Conservation (phyloP, 1,140 invertebrate genomes). For the Parasteatoda tepidariorum region DNA sequence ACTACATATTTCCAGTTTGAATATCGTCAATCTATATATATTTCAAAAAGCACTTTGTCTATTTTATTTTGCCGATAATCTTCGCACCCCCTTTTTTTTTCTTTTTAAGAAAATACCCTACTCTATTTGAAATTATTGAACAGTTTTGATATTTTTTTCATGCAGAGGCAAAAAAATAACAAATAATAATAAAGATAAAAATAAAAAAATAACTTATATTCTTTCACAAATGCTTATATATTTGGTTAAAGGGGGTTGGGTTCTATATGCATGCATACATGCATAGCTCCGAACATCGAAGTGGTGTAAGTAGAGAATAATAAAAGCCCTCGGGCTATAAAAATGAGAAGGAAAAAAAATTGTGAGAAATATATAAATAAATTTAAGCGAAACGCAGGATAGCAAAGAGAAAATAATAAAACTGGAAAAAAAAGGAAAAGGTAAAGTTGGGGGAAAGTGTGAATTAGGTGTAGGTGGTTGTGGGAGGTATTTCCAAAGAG, state of each 20-base stretch:
- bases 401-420: constrained; percentile 54
- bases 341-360: constrained; percentile 11
- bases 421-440: constrained; percentile 24
- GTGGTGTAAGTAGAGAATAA: constrained; percentile 17
- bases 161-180: not conserved
- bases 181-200: not conserved
- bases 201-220: not conserved
- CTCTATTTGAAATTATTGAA: not conserved
- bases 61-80: not conserved
- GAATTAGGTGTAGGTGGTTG: constrained; percentile 31
- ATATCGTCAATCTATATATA: not conserved
- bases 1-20: not conserved
- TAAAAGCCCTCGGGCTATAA: constrained; percentile 49
- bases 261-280: constrained; percentile 2
- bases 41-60: not conserved
- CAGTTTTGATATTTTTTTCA: not conserved
- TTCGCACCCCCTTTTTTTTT: not conserved
- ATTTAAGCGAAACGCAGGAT: constrained; percentile 57
- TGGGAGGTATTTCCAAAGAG: constrained; percentile 29
- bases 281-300: not conserved
- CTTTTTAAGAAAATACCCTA: too few species aligned
- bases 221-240: not conserved
- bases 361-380: constrained; percentile 56
- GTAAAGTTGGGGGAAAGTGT: constrained; percentile 53
- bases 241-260: not conserved